phyloP scores from a whole-genome alignment of 2,113 vertebrate genomes.

The Thamnophis sirtalis region DNA sequence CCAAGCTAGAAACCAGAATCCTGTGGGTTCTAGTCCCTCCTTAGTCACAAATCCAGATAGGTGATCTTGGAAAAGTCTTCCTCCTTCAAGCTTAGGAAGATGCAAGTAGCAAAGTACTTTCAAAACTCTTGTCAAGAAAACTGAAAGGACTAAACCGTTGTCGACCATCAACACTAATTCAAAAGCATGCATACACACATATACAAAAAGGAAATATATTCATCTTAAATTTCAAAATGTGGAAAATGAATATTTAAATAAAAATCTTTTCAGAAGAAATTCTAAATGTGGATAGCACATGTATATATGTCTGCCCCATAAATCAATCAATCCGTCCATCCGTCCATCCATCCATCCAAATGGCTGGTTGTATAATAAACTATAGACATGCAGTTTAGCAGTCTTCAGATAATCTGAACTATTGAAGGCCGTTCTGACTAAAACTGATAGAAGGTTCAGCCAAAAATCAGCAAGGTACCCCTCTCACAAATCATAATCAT shows the following conservation, averaged over 20 bases:
- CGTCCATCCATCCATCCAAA: not conserved
- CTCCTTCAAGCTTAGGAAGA: not conserved
- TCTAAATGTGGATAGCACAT: constrained; percentile 3
- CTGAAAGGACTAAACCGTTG: not conserved
- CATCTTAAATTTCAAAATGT: constrained; percentile 18
- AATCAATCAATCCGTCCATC: not conserved
- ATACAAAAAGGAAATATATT: constrained; percentile 55
- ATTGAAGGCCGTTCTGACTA: not conserved
- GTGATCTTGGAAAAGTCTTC: not conserved
- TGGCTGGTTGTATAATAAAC: not conserved
- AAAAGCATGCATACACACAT: constrained; percentile 38
- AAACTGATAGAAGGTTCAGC: not conserved
- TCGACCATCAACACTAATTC: not conserved
- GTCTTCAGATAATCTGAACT: not conserved
- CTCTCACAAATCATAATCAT: not conserved
- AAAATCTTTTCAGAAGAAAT: constrained; percentile 30
- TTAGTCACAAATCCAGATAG: not conserved
- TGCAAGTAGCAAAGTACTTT: not conserved
- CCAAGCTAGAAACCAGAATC: not conserved
- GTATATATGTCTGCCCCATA: not conserved
- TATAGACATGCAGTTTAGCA: not conserved
- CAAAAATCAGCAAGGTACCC: not conserved
- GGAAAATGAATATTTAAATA: constrained; percentile 1
- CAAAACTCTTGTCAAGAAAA: not conserved
- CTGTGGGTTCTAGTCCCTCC: not conserved